Percentiles rank a stretch among this genome's conserved stretches.
Evolutionary conservation across 1,140 invertebrate genomes (phyloP).

Genomic region (Eupristina koningsbergeri): DNA sequence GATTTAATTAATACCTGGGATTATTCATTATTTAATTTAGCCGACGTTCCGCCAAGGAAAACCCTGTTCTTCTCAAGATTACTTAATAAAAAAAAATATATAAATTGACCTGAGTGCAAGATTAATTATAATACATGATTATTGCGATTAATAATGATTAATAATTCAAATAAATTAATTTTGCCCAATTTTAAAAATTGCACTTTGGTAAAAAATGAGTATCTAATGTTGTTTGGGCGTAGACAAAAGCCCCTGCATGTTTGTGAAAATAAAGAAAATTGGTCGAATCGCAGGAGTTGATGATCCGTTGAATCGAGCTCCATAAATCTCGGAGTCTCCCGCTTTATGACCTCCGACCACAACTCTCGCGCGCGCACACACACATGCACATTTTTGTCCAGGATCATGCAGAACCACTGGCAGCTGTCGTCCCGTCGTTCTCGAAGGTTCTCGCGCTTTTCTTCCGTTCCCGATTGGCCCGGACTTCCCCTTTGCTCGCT

Average conservation of each 20-base stretch:
- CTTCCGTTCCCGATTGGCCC: conserved; percentile 40
- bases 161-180: too few species aligned
- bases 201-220: not conserved
- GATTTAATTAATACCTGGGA: too few species aligned
- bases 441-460: conserved; percentile 51
- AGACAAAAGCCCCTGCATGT: not conserved
- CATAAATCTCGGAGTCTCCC: conserved; percentile 22
- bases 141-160: too few species aligned
- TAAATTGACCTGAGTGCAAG: too few species aligned
- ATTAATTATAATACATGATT: too few species aligned
- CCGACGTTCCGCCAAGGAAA: too few species aligned
- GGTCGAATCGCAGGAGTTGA: not conserved
- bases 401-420: conserved; percentile 17
- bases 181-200: too few species aligned
- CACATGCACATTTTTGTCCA: not conserved
- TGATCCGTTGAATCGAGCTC: conserved; percentile 15
- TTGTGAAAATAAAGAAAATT: not conserved
- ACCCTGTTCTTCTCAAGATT: too few species aligned
- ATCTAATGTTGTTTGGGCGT: not conserved
- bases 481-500: conserved; percentile 32
- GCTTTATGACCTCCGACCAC: conserved; percentile 17
- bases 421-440: conserved; percentile 54
- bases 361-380: not conserved
- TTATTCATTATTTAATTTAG: too few species aligned
- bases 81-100: too few species aligned